Percentiles rank a stretch among this genome's conserved stretches.
Conservation (phyloP, 2,888 invertebrate genomes). For the Prenolepis imparis region DNA sequence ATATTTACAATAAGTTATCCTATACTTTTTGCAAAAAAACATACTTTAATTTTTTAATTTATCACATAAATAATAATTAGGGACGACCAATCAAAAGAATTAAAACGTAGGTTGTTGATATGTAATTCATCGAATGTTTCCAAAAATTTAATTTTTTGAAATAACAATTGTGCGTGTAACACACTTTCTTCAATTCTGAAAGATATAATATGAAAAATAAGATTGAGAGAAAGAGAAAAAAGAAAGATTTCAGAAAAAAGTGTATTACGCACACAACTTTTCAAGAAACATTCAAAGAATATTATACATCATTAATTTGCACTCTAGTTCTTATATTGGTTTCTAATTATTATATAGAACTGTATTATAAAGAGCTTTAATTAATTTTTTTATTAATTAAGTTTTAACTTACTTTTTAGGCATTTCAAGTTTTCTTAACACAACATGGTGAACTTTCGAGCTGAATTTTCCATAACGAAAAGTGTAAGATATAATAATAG, state of each 20-base stretch:
- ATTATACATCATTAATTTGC: background rate
- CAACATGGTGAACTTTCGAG: conserved; percentile 86
- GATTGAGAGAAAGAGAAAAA: background rate
- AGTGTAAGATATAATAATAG: conserved; percentile 89
- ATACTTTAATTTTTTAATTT: background rate
- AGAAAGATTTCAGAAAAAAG: background rate
- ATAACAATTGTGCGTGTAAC: background rate
- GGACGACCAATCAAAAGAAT: background rate
- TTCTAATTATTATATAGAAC: background rate
- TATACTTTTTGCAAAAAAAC: background rate
- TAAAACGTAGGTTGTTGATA: background rate
- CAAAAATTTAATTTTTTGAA: background rate
- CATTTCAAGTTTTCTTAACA: conserved; percentile 88
- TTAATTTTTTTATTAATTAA: background rate
- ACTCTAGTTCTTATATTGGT: background rate
- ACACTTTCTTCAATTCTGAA: background rate
- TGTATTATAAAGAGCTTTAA: background rate
- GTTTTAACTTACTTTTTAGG: conserved; percentile 88
- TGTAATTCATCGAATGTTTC: background rate
- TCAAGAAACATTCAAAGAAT: background rate
- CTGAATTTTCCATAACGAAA: conserved; percentile 92
- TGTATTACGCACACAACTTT: background rate
- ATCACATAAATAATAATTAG: background rate
- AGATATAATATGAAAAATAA: background rate
- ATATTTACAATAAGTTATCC: background rate